These are phyloP conservation scores for Anas acuta DNA, from an alignment of 2,797 vertebrate species.

Conservation along the genomic window DNA sequence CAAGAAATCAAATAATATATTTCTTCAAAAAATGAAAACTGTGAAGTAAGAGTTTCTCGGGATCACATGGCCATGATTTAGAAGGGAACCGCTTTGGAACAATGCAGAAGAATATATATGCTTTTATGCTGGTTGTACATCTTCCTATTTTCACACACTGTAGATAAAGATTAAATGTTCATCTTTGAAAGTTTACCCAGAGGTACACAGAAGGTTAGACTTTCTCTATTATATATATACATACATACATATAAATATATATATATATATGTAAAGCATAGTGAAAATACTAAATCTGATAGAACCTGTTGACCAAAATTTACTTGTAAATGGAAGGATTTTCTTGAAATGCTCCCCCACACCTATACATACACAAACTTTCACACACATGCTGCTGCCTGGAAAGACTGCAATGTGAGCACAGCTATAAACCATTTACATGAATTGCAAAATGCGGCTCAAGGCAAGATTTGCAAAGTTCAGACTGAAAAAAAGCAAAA, in stretches of 20 bases:
- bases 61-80: background rate
- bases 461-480: constrained; percentile 25
- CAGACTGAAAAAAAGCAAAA: background rate
- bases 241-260: too few relatives aligned
- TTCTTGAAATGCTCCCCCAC: background rate
- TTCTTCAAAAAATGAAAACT: background rate
- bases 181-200: background rate
- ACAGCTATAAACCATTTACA: background rate
- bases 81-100: background rate
- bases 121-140: background rate
- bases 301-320: background rate
- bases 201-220: background rate
- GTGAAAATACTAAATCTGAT: background rate
- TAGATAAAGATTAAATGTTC: background rate
- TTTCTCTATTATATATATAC: background rate
- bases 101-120: background rate
- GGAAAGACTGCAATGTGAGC: background rate
- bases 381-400: accelerated
- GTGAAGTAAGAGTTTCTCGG: background rate
- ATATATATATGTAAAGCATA: too few relatives aligned
- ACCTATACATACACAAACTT: background rate
- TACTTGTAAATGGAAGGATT: accelerated
- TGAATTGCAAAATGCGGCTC: background rate
- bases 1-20: background rate
- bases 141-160: background rate